Evolutionary conservation across 2,113 vertebrate species (phyloP).

Genomic region (Cololabis saira): DNA sequence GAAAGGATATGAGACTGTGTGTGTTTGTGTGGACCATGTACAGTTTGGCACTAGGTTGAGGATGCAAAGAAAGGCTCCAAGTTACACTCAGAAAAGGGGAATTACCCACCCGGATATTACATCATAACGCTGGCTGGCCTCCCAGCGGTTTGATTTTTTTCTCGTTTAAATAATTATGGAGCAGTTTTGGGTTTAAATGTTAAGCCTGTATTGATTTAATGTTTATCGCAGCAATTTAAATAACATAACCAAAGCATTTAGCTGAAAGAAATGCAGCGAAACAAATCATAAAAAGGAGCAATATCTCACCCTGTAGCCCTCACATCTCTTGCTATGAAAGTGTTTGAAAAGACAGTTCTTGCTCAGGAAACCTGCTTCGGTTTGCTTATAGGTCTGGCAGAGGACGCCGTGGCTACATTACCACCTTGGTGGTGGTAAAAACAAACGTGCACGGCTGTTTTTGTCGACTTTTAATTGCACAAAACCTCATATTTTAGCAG

Average conservation of each 20-base stretch:
- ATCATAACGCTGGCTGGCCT: constrained; percentile 63
- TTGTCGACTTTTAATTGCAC: too few relatives aligned
- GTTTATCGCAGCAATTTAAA: constrained; percentile 54
- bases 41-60: constrained; percentile 31
- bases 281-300: constrained; percentile 2
- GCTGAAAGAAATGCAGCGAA: constrained; percentile 19
- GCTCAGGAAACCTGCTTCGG: too few relatives aligned
- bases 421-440: too few relatives aligned
- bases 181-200: constrained; percentile 51
- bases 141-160: constrained; percentile 64
- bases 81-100: constrained; percentile 55
- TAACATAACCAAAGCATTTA: constrained; percentile 31
- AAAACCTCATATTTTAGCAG: too few relatives aligned
- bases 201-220: constrained; percentile 40
- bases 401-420: too few relatives aligned
- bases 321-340: too few relatives aligned
- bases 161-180: background rate
- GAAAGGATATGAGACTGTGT: constrained; percentile 52
- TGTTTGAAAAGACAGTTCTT: too few relatives aligned
- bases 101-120: constrained; percentile 66
- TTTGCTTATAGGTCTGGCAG: too few relatives aligned
- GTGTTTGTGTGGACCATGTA: constrained; percentile 31
- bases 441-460: too few relatives aligned
- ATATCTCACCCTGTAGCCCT: background rate
- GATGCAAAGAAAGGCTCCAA: constrained; percentile 14